phyloP scores from a whole-genome alignment of 2,113 vertebrate genomes.

The Cercocebus atys region DNA sequence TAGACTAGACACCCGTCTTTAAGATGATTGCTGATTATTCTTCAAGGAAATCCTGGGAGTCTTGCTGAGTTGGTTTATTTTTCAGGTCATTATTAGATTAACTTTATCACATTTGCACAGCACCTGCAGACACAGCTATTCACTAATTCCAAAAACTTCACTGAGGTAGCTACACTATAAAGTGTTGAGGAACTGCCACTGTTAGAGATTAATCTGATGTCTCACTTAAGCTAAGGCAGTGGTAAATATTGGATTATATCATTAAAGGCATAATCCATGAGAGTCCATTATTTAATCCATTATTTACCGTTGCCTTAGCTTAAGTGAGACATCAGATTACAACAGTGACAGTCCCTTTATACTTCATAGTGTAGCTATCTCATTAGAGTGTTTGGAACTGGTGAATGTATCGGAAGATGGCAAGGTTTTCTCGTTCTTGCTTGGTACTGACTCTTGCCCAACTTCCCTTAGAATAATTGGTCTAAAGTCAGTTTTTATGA shows the following conservation, averaged over 20 bases:
- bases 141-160: not conserved
- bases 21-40: not conserved
- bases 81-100: not conserved
- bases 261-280: not conserved
- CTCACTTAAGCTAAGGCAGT: no score
- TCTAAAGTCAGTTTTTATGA: not conserved
- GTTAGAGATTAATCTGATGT: no score
- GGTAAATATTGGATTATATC: no score
- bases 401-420: not conserved
- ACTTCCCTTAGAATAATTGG: not conserved
- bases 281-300: not conserved
- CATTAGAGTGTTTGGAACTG: not conserved
- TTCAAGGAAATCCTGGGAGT: not conserved
- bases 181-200: no score
- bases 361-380: not conserved
- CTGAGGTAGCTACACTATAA: no score
- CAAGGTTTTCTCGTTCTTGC: not conserved
- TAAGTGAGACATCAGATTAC: not conserved
- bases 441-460: not conserved
- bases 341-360: not conserved
- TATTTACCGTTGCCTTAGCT: not conserved
- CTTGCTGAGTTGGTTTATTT: not conserved
- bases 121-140: not conserved
- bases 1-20: not conserved
- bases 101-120: not conserved